phyloP scores from a whole-genome alignment of 2,113 vertebrate species.

The Coptodon rendalli region DNA sequence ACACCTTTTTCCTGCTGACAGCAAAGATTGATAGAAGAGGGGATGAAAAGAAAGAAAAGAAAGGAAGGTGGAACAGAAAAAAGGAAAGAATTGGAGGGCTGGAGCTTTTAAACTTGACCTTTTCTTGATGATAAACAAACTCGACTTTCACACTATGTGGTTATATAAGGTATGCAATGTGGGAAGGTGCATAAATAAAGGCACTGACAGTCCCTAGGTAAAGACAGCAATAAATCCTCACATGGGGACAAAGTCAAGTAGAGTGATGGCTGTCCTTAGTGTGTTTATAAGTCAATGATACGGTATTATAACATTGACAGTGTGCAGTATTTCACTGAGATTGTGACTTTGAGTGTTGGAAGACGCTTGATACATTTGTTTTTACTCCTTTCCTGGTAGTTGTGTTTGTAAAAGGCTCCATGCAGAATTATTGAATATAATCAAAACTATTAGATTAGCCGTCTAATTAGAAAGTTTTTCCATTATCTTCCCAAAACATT shows the following conservation, averaged over 20 bases:
- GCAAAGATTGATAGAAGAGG: not conserved
- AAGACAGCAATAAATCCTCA: not conserved
- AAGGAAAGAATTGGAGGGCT: not conserved
- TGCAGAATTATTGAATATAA: not conserved
- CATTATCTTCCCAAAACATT: not conserved
- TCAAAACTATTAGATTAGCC: not conserved
- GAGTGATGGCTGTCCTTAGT: not conserved
- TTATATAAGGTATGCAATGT: conserved; percentile 5
- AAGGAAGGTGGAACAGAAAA: not conserved
- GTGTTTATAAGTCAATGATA: not conserved
- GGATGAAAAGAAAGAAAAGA: not conserved
- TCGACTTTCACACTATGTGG: not conserved
- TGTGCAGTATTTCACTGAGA: not conserved
- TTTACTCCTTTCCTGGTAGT: not conserved
- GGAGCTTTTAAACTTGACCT: not conserved
- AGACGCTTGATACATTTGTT: not conserved
- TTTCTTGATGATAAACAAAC: not conserved
- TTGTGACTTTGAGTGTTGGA: not conserved
- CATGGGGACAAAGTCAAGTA: not conserved
- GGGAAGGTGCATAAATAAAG: conserved; percentile 11
- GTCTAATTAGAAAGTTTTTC: not conserved
- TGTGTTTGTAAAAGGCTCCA: not conserved
- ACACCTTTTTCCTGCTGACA: not conserved
- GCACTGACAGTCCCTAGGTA: not conserved
- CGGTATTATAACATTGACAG: not conserved